Base-by-base conservation (phyloP, 2,113 vertebrate species). In the Actenoides hombroni region DNA sequence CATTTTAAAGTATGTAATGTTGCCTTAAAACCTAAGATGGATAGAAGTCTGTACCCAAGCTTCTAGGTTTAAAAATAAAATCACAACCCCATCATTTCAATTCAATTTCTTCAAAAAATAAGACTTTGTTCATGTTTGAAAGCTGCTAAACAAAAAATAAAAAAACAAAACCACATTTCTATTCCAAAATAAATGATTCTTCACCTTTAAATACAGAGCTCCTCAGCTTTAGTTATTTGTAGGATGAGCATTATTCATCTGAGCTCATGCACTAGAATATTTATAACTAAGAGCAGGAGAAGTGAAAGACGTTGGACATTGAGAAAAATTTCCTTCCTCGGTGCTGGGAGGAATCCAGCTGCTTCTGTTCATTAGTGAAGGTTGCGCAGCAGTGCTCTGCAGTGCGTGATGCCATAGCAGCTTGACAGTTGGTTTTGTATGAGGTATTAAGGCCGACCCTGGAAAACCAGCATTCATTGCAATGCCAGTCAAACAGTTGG, bases 281-380 rank as follows among this genome's bases (percentile, higher is more conserved):
- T 94, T 91, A 86, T 95, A 94, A 92, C 68, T 81, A 59, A 92
- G 61, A 89, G 68, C 81, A 84, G 61, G 78, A 95, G 80, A 92
- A 87, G 74, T 85, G 77, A 89, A 96, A 94, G 95, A 75, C 65
- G 56, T 79, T 1, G 42, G 70, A 68, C 25, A 4, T 23, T 87
- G 57, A 82, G 54, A 83, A 88, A 82, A 76, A 68, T 76, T 78
- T 81, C 65, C 73, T 92, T 90, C 86, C 70, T 86, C 3, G 1
- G 46, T 4, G 7, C 87, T 60, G 37, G 44, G 69, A 71, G 65
- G 78, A 84, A 82, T 78, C 49, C 0, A n/a, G 40, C 83, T 88
- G 78, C 78, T 89, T 46, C 74, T 82, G 48, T 57, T 77, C 13
- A 5, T 65, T 61, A 49, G 79, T 14, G 71, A 46, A 65, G 63